Evolutionary conservation across 1,140 invertebrate genomes (phyloP).

Genomic region (Acromyrmex echinatior): DNA sequence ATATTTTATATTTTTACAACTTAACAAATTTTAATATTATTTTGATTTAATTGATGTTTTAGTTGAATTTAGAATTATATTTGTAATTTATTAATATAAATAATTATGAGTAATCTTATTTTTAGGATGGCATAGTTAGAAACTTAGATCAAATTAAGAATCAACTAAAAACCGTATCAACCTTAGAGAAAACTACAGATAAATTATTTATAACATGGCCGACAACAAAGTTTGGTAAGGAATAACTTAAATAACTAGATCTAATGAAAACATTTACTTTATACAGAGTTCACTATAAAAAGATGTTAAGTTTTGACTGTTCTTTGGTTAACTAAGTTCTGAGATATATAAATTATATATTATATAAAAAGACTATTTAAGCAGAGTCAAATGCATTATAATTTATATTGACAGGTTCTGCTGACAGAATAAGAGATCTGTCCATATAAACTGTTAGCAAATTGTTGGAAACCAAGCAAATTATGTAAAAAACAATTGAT

Average conservation of each 20-base stretch:
- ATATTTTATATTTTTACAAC: background rate
- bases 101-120: slow-evolving; percentile 42
- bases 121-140: slow-evolving; percentile 76
- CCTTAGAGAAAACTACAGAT: slow-evolving; percentile 63
- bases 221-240: slow-evolving; percentile 76
- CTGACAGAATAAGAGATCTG: background rate
- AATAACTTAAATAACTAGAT: background rate
- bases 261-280: background rate
- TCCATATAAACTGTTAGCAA: too few relatives aligned
- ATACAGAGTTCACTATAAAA: background rate
- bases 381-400: too few relatives aligned
- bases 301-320: too few relatives aligned
- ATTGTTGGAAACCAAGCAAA: too few relatives aligned
- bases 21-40: slow-evolving; percentile 46
- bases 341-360: background rate
- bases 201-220: slow-evolving; percentile 80
- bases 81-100: background rate
- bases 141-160: slow-evolving; percentile 71
- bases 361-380: background rate
- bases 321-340: too few relatives aligned
- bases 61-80: background rate
- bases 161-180: slow-evolving; percentile 70
- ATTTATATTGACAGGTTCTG: background rate
- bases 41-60: background rate
- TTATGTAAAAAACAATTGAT: background rate